These are phyloP conservation scores for Aphelinus atriplicis DNA, from an alignment of 1,140 invertebrate species.

Conservation along the genomic window DNA sequence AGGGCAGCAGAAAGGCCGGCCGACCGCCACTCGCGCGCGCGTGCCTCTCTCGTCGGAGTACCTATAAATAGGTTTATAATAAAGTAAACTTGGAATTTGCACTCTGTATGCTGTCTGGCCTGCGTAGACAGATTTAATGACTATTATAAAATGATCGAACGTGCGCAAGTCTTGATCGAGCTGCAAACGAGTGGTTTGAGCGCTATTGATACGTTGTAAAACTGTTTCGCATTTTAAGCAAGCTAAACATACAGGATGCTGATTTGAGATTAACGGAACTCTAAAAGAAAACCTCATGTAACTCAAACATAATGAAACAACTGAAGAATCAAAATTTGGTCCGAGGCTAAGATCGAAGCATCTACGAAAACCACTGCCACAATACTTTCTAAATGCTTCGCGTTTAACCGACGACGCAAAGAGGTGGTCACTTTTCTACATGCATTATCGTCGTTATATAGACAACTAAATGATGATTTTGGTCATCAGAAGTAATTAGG, in stretches of 20 bases:
- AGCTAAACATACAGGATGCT: conserved; percentile 3
- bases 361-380: conserved; percentile 63
- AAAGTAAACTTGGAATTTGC: conserved; percentile 8
- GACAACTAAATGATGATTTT: conserved; percentile 23
- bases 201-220: not conserved
- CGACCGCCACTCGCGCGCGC: not conserved
- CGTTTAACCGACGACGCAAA: conserved; percentile 61
- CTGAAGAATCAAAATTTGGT: conserved; percentile 59
- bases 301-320: conserved; percentile 11
- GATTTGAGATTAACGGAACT: not conserved
- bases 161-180: no score
- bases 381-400: conserved; percentile 63
- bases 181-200: no score
- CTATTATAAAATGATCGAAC: no score
- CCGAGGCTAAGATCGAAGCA: conserved; percentile 61
- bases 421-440: conserved; percentile 65
- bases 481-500: conserved; percentile 9
- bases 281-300: conserved; percentile 1
- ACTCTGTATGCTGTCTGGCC: conserved; percentile 2
- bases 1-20: no score
- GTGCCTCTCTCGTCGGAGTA: not conserved
- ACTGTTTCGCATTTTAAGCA: not conserved
- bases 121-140: no score
- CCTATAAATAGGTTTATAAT: conserved; percentile 15
- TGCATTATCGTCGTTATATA: conserved; percentile 58